These are phyloP conservation scores for Schizothorax lantsangensis DNA, from an alignment of 2,797 vertebrate genomes.

Conservation along the genomic window DNA sequence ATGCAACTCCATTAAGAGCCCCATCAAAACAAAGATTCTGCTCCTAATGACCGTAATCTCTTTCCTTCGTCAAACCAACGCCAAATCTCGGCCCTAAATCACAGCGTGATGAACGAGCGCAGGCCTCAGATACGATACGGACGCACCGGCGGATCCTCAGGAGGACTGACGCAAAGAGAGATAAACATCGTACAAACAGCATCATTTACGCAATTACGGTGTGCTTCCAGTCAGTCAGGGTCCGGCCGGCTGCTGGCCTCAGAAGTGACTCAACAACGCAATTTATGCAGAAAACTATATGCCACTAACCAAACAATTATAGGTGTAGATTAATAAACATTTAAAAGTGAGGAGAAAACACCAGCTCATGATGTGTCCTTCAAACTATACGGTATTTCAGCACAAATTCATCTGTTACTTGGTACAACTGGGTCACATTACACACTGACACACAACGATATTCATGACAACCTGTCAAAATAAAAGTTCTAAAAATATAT, in stretches of 20 bases:
- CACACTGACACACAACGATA: not conserved
- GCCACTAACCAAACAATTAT: not conserved
- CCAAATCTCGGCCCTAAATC: slow-evolving; percentile 78
- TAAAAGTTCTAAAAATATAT: not conserved
- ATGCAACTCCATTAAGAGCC: slow-evolving; percentile 81
- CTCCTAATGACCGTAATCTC: slow-evolving; percentile 78
- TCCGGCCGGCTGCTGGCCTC: slow-evolving; percentile 62
- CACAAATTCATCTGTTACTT: not conserved
- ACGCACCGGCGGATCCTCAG: slow-evolving; percentile 24
- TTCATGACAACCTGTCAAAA: not conserved
- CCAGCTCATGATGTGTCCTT: not conserved
- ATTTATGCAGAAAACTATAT: not conserved
- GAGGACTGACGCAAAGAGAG: slow-evolving; percentile 50
- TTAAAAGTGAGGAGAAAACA: not conserved
- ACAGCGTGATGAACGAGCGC: slow-evolving; percentile 75
- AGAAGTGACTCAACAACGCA: not conserved
- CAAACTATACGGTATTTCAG: not conserved
- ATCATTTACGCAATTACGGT: slow-evolving; percentile 78
- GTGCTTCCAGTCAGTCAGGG: slow-evolving; percentile 68
- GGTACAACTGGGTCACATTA: not conserved
- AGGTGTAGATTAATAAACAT: not conserved
- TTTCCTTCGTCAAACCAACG: slow-evolving; percentile 73
- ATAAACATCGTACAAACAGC: slow-evolving; percentile 72
- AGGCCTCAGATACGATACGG: slow-evolving; percentile 66
- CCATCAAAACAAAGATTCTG: slow-evolving; percentile 81